Base-by-base conservation (phyloP, 2,113 vertebrate species). In the Sclerurus mexicanus region DNA sequence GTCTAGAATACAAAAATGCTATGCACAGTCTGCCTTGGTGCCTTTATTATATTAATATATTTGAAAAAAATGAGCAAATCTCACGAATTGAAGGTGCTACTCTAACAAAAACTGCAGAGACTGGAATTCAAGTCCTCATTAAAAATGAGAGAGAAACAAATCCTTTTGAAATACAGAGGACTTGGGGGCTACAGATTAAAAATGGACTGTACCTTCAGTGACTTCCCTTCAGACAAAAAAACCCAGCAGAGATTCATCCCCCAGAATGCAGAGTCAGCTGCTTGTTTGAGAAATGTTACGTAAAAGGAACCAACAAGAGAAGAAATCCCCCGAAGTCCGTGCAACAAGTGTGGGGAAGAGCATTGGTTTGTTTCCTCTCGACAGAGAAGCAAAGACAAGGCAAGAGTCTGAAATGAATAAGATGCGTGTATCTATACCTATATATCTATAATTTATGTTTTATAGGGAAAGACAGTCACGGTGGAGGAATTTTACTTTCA, bases 261-360 rank as follows among this genome's bases (percentile, higher is more conserved):
- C 3, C 28, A 85, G 60, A 89, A 85, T 37, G 50, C 60, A 71
- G 25, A 52, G 67, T 25, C 69, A 82, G 69, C 82, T 74, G 59
- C 55, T 77, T 42, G n/a, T 18, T 9, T 59, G 74, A 85, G 76
- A 94, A 87, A 63, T 71, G 33, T 50, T 85, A 31, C 1, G 20
- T 33, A 69, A 87, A 75, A 81, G 68, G 53, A 69, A 69, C 28
- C 30, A 49, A 28, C 3, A 42, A 21, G 3, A 39, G 23, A 68
- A 81, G 81, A 89, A 82, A 49, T 66, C 79, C 91, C 81, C 86
- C 46, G 73, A 87, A 85, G 11, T 81, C 81, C 56, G 44, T 14
- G 49, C 40, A 66, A 27, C 27, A 31, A 0, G 0, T 10, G 9
- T 7, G 24, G 35, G 49, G 14, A 59, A 69, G 23, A 69, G 40